phyloP scores from a whole-genome alignment of 2,888 invertebrate genomes.

The Agrochola macilenta region DNA sequence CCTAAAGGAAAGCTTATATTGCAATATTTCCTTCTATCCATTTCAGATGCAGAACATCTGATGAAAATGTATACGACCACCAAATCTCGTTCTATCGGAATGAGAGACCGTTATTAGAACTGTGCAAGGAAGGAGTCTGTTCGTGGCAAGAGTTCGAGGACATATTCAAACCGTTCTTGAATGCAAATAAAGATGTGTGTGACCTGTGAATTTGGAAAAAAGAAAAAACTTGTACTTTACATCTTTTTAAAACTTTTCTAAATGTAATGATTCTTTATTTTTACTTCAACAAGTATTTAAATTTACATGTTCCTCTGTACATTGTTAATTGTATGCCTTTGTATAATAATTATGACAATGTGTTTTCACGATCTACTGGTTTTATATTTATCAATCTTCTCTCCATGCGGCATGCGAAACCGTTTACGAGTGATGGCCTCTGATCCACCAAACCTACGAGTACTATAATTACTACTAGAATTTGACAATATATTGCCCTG shows the following conservation, averaged over 20 bases:
- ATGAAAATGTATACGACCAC: constrained; percentile 67
- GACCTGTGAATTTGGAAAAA: constrained; percentile 5
- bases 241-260: neutral
- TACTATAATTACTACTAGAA: no score
- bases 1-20: neutral
- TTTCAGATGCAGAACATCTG: constrained; percentile 76
- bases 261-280: neutral
- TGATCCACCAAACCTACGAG: no score
- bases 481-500: neutral
- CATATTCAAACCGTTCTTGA: constrained; percentile 74
- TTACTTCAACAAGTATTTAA: neutral
- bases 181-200: constrained; percentile 74
- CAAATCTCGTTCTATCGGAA: constrained; percentile 82
- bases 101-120: constrained; percentile 78
- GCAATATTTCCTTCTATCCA: neutral
- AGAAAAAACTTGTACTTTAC: no score
- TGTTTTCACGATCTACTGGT: neutral
- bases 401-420: no score
- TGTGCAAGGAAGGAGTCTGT: constrained; percentile 80
- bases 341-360: neutral
- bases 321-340: neutral
- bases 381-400: no score
- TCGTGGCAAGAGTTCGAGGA: constrained; percentile 81
- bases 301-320: neutral
- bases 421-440: no score